Evolutionary conservation across 2,113 vertebrate genomes (phyloP).

Genomic region (Desmodus rotundus): DNA sequence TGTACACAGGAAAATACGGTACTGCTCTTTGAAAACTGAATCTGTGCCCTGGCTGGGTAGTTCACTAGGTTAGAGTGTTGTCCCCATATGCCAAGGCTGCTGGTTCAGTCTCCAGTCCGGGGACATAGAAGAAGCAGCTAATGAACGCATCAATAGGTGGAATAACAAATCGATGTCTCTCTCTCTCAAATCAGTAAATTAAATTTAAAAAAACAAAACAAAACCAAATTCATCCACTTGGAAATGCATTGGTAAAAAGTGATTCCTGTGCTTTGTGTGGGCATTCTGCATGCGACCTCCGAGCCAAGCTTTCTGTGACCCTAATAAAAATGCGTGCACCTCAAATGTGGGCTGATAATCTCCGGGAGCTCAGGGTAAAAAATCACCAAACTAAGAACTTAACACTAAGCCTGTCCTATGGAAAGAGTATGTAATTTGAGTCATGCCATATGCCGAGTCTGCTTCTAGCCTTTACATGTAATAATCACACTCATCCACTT

Average conservation of each 20-base stretch:
- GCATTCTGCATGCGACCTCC: neutral
- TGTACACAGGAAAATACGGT: neutral
- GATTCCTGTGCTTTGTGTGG: neutral
- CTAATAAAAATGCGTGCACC: rapidly evolving
- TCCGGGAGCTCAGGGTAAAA: neutral
- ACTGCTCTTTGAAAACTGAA: neutral
- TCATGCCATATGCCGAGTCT: too few relatives aligned
- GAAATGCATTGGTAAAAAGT: neutral
- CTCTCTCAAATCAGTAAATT: neutral
- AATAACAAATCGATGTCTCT: neutral
- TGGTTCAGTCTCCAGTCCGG: neutral
- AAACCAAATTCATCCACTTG: neutral
- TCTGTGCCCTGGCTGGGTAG: neutral
- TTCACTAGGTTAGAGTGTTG: neutral
- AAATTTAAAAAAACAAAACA: neutral
- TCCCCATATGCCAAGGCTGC: rapidly evolving
- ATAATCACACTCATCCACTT: neutral
- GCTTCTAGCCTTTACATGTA: neutral
- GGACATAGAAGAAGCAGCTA: neutral
- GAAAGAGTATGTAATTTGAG: neutral
- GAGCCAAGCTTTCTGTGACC: neutral
- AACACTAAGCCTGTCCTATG: neutral
- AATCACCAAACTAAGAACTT: neutral
- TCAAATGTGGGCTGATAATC: neutral
- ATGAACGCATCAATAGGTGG: too few relatives aligned